Base-by-base conservation (phyloP, 2,888 invertebrate genomes). In the Antheraea yamamai region DNA sequence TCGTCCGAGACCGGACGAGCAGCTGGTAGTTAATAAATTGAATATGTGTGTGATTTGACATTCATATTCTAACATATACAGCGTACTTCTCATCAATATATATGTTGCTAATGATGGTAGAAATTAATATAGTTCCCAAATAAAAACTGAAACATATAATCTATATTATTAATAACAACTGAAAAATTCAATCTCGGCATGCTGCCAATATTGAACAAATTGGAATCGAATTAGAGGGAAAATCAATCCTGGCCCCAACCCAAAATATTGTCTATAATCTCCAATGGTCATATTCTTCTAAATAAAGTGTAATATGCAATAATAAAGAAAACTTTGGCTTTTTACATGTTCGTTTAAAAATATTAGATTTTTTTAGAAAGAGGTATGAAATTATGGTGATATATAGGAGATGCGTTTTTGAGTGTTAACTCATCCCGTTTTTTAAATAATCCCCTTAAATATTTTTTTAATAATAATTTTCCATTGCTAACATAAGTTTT, bases 211-310 rank as follows among this genome's bases (percentile, higher is more conserved):
- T 70, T 71, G 71, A 47, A 39, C 39, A 72, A 74, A 74, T 74
- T 74, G 70, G 71, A 70, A 66, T 72, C 72, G 72, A 73, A 73
- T 75, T 75, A 64, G 66, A 72, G 35, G n/a, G 72, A 72, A 73
- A 72, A 73, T 72, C 72, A 75, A 73, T 75, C 64, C 75, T 73
- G 75, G 75, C 72, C 72, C 51, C 18, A 58, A 10, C 66, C 75
- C 72, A 72, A 75, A 75, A 75, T 66, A 52, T 66, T 64, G 52
- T 51, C 64, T 47, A n/a, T 26, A 23, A 20, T 55, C 68, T 39
- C 8, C 16, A 39, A 70, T 23, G 26, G 35, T 74, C 18, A 52
- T 68, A 12, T 12, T 8, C 55, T 4, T 61, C 7, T 61, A 23
- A 23, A 61, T 61, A 23, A 23, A 61, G 10, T 61, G 6, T 58